Base-by-base conservation (phyloP, 2,797 vertebrate species). In the Spondyliosoma cantharus region DNA sequence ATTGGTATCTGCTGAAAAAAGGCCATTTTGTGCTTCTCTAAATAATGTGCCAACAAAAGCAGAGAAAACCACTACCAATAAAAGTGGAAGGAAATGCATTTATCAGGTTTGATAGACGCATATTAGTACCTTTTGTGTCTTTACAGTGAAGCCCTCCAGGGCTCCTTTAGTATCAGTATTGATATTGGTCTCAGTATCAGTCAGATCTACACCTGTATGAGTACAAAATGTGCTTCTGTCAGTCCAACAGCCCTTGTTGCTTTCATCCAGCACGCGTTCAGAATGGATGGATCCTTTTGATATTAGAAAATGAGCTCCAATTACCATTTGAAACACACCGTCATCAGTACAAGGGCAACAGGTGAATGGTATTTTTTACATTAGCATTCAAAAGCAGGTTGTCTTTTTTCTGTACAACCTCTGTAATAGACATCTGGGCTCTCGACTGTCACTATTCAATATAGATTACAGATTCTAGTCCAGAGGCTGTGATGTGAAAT, bases 291-390 rank as follows among this genome's bases (percentile, higher is more conserved):
- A 25, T 69, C 66, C 49, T 66, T 88, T 82, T 88, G 77, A 90
- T 77, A 75, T 69, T 12, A 54, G 74, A 24, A 71, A 68, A 80
- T 43, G 24, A 78, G 63, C 53, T 68, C 45, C 56, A 16, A 85
- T 89, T 86, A 78, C 1, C 75, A 68, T 87, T 76, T 83, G 53
- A 84, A 90, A 80, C 49, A 50, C 42, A 60, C 27, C 54, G 24
- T 32, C 27, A 25, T 74, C 65, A 74, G 63, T 7, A 68, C 15
- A 9, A 22, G 20, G 4, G 37, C 52, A 62, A 53, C 76, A 78
- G 57, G 37, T 78, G 80, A 61, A 19, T 42, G 0, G 2, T 1
- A 3, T 57, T 45, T 45, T 48, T 57, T 42, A 45, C 64, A 48
- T 60, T 27, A 19, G 25, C 46, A 43, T 76, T 77, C n/a, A 53